A percentile compares a stretch with the other conserved stretches of the same genome.
These are phyloP conservation scores for Pyrgus malvae DNA, from an alignment of 2,888 invertebrate species.

Conservation along the genomic window DNA sequence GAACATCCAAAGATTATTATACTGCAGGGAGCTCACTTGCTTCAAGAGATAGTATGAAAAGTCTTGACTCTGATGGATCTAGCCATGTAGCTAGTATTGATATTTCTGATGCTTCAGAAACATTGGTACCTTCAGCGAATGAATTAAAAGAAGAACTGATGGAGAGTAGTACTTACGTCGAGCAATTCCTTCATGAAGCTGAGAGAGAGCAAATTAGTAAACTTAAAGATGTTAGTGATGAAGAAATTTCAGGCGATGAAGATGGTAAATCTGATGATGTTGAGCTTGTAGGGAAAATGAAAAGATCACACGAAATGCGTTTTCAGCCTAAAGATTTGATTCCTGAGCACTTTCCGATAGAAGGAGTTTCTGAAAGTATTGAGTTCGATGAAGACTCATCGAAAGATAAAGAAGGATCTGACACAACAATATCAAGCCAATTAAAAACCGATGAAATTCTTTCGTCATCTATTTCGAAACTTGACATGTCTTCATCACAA, in stretches of 20 bases:
- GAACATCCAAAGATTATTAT: constrained; percentile 92
- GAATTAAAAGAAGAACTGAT: constrained; percentile 89
- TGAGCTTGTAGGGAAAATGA: constrained; percentile 88
- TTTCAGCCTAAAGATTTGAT: constrained; percentile 86
- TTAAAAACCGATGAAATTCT: constrained; percentile 69
- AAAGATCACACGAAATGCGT: constrained; percentile 94
- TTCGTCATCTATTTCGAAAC: constrained; percentile 72
- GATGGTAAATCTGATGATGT: constrained; percentile 75
- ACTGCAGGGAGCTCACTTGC: constrained; percentile 94
- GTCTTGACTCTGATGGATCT: constrained; percentile 93
- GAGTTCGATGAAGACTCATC: constrained; percentile 67
- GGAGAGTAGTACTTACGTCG: constrained; percentile 83
- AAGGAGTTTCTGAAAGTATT: constrained; percentile 65
- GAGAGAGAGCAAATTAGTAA: constrained; percentile 55
- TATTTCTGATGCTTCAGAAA: constrained; percentile 95
- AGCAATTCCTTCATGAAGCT: constrained; percentile 72
- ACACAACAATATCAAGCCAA: constrained; percentile 74
- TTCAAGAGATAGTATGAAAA: constrained; percentile 94
- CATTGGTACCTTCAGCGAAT: constrained; percentile 93
- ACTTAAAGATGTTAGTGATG: constrained; percentile 74
- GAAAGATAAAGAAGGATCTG: constrained; percentile 68
- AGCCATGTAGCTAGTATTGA: constrained; percentile 94
- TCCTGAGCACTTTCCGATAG: constrained; percentile 71
- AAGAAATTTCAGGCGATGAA: constrained; percentile 81
- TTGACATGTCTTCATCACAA: constrained; percentile 63